These are phyloP conservation scores for Entomyzon cyanotis DNA, from an alignment of 2,113 vertebrate species.

Conservation along the genomic window DNA sequence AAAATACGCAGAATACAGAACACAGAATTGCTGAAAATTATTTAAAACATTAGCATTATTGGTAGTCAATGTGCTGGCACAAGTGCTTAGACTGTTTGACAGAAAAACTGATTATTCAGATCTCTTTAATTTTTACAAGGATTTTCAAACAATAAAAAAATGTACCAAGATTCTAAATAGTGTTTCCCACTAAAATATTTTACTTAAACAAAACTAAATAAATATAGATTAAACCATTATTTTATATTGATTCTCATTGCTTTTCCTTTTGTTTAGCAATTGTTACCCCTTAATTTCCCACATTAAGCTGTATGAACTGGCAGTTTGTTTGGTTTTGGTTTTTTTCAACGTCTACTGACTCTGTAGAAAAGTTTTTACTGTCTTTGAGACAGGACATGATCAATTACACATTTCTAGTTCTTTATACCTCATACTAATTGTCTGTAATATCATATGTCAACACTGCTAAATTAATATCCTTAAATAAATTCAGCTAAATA, in stretches of 20 bases:
- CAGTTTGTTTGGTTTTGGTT: not conserved
- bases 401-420: not conserved
- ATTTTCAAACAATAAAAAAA: not conserved
- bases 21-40: not conserved
- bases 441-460: not conserved
- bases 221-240: not conserved
- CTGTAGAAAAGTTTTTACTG: not conserved
- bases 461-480: not conserved
- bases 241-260: not conserved
- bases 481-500: not conserved
- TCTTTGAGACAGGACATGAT: not conserved
- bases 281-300: not conserved
- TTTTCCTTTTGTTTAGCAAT: not conserved
- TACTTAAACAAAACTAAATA: not conserved
- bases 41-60: not conserved
- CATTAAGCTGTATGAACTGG: not conserved
- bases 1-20: not conserved
- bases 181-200: not conserved
- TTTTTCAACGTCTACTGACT: not conserved
- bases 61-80: not conserved
- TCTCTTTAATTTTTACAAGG: not conserved
- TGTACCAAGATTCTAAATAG: not conserved
- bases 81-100: not conserved
- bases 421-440: not conserved
- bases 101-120: not conserved